phyloP scores from a whole-genome alignment of 2,797 vertebrate genomes.

The Tenualosa thibaudeaui region DNA sequence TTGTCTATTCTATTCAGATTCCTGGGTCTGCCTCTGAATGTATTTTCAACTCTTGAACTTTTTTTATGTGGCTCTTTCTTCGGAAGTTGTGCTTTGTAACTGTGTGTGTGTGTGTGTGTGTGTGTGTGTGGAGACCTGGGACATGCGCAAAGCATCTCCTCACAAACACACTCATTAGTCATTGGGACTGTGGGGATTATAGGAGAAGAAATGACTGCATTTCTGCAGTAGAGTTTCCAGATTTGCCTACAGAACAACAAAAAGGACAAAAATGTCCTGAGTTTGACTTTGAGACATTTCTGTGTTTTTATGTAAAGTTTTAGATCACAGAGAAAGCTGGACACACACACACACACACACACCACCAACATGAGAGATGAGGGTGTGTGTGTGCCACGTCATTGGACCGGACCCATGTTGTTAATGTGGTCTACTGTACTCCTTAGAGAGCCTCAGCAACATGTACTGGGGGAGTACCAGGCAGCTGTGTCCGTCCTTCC shows the following conservation, averaged over 20 bases:
- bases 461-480: too few species aligned
- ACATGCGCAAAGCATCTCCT: conserved; percentile 45
- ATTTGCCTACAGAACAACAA: background rate
- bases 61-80: conserved; percentile 72
- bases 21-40: conserved; percentile 77
- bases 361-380: too few species aligned
- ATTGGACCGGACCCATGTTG: background rate
- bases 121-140: conserved; percentile 60
- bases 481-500: background rate
- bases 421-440: background rate
- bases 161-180: too few species aligned
- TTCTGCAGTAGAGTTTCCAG: background rate
- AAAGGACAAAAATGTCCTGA: background rate
- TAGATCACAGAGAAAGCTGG: background rate
- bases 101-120: conserved; percentile 55
- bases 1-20: conserved; percentile 63
- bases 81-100: conserved; percentile 75
- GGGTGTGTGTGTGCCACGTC: background rate
- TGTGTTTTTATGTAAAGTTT: background rate
- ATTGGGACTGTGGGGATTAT: background rate
- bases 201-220: background rate
- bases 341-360: too few species aligned
- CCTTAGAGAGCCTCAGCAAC: too few species aligned
- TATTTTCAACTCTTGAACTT: conserved; percentile 69
- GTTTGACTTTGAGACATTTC: background rate